Evolutionary conservation across 37 sponge, comb jelly and placozoan genomes (phyloP), one percentile per base, ranked within the genome.

Genomic region (Chondrilla cf. caribensis): DNA sequence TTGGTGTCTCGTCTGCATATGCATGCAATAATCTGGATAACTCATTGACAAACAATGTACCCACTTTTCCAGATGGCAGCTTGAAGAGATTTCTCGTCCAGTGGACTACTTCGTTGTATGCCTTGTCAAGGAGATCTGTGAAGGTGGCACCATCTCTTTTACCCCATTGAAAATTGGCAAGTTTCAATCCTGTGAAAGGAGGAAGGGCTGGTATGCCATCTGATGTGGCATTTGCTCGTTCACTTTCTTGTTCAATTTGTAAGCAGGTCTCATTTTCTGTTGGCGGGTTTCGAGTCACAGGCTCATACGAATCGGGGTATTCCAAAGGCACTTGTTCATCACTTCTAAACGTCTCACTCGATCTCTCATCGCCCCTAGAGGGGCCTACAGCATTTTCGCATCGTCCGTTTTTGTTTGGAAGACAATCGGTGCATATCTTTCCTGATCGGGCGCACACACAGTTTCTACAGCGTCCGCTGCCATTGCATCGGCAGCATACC

Each of bases 41-140:
- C 28, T 65, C 67, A n/a, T 18, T 65, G 22, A 65, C 28, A n/a
- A 65, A 65, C 67, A 25, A 9, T 26, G 28, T 65, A 65, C 67
- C 67, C 22, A 26, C 67, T 65, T 65, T 65, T 65, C 67, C 67
- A 25, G 67, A 65, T 15, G 67, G 67, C 67, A 65, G 67, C 22
- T 65, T 65, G n/a, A n/a, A n/a, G n/a, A 65, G 25, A 65, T 65
- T 65, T n/a, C 67, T 25, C 22, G 25, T 65, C 67, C 67, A 65
- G 67, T 65, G 67, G 67, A 65, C 67, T 9, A 65, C 67, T 65
- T 65, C 26, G 9, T 14, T 25, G 28, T 65, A 25, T 65, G 67
- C 67, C 28, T 65, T n/a, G 67, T 65, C 67, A 14, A 65, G 67
- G 67, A 65, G 67, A 25, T 65, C n/a, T n/a, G n/a, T n/a, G n/a